Base-by-base conservation (phyloP, 2,797 vertebrate species). In the Merluccius polli region DNA sequence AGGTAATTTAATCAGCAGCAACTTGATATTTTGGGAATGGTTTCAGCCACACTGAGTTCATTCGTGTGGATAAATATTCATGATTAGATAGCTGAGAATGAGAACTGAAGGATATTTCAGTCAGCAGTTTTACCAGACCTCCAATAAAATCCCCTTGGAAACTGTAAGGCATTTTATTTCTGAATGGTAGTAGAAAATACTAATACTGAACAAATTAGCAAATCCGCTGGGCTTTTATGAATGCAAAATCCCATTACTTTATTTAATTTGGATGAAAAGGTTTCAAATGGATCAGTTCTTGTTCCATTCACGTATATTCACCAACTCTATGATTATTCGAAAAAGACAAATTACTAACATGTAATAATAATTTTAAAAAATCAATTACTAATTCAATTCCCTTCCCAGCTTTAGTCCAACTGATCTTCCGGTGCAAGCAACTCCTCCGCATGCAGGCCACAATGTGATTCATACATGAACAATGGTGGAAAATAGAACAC, bases 21-120 rank as follows among this genome's bases (percentile, higher is more conserved):
- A 74, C 77, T 82, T 77, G 85, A 92, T 87, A 90, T 90, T 90
- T 89, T 81, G 85, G 89, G 86, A 69, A 81, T 83, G 4, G 87
- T 91, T 87, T 83, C 81, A 79, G 74, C 67, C 27, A 70, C 73
- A 90, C 87, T 85, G 88, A 91, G 91, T 90, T 81, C 85, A 80
- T 68, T 85, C 78, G 31, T 87, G 85, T 78, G 79, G 83, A 81
- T 86, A 86, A 87, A 88, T 86, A 89, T 86, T 82, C 79, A 74
- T 82, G 75, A 89, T 82, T 78, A 73, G 79, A 81, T 73, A 79
- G 65, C 72, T 79, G 35, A 77, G 69, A 73, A 77, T 80, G 71
- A 85, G 41, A 85, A 80, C 74, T 41, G 10, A 69, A 68, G 10
- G 21, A 44, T 78, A 82, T 84, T 81, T 78, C 70, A 65, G 71